Percentiles rank a stretch among this genome's conserved stretches.
Conservation (phyloP, 2,113 vertebrate genomes). For the Ammospiza caudacuta region DNA sequence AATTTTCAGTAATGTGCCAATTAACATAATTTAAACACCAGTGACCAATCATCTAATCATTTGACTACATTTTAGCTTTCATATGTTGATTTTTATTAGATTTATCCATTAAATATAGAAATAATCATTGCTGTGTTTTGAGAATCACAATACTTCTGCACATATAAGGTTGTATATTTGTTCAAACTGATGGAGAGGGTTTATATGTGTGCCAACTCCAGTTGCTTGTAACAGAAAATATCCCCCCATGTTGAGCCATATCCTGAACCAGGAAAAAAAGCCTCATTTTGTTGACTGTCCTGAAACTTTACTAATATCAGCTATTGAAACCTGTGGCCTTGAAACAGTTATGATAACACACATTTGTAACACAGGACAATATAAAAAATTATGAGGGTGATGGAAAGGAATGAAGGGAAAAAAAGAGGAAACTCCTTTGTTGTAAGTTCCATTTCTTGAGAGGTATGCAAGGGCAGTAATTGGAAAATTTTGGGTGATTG, state of each 20-base stretch:
- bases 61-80: neutral
- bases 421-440: neutral
- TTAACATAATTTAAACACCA: neutral
- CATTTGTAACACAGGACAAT: neutral
- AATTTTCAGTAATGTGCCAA: neutral
- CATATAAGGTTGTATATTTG: neutral
- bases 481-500: neutral
- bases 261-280: neutral
- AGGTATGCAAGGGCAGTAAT: neutral
- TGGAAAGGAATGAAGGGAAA: neutral
- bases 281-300: neutral
- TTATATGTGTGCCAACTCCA: neutral
- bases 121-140: neutral
- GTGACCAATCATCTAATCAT: neutral
- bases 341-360: neutral
- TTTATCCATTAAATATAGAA: neutral
- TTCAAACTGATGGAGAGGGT: neutral
- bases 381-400: neutral
- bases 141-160: neutral
- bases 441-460: neutral
- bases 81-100: neutral
- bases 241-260: neutral
- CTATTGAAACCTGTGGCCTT: neutral
- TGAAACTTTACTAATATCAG: neutral
- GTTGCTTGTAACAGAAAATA: neutral